Evolutionary conservation across 2,797 vertebrate genomes (phyloP), one percentile per base, ranked within the genome.

Genomic region (Tamandua tetradactyla): DNA sequence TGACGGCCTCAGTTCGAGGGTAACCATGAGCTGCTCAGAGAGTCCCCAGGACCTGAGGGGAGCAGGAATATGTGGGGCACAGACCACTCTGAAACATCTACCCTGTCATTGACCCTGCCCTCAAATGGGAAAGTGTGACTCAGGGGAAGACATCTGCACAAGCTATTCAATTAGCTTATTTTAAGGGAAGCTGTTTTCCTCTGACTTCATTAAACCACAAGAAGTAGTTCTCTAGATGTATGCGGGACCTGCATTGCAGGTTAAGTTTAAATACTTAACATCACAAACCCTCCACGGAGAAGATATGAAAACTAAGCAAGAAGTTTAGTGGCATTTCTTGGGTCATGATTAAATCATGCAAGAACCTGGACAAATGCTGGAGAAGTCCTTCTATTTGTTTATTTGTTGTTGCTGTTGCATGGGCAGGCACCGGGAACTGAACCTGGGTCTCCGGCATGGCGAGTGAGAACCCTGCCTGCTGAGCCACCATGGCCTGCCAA

Each of bases 181-280:
- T 57, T 55, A 79, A 40, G n/a, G 9, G 32, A 84, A 80, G 30
- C 7, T 11, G 57, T 62, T 94, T 93, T 94, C 71, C 64, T 85
- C 61, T 75, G 49, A 75, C 44, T 89, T 88, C n/a, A 40, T 76
- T 80, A 32, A 89, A 57, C 96, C 62, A 49, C 57, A 35, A 32
- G 68, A 89, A 81, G 15, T 81, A 32, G 47, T 62, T 69, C 52
- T 64, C 55, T 78, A 55, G 49, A 89, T 76, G 64, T 23, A 69
- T 49, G 17, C 20, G 42, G 71, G 61, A 89, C 32, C 22, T 83
- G 27, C 86, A 35, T 66, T 87, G 25, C 74, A 23, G 23, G n/a
- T n/a, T n/a, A n/a, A 68, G 69, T 55, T 78, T 68, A 88, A 61
- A 42, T 52, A 47, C 42, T 30, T 47, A 55, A 35, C 44, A 47